phyloP scores from a whole-genome alignment of 2,113 vertebrate genomes.

The Perca flavescens region DNA sequence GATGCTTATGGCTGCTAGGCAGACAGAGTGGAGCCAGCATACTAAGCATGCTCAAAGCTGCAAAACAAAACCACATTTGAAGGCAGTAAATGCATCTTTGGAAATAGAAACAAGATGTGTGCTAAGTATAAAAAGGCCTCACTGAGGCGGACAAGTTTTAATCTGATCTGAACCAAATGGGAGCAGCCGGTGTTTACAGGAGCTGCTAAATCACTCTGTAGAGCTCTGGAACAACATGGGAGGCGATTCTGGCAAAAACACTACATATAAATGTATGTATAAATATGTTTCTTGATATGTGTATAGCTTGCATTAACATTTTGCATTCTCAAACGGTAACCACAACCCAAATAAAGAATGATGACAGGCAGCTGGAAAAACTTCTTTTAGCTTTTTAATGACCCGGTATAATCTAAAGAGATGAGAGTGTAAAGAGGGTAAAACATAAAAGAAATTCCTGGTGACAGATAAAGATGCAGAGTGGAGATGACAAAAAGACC shows the following conservation, averaged over 20 bases:
- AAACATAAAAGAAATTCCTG: constrained; percentile 23
- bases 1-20: constrained; percentile 71
- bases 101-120: constrained; percentile 76
- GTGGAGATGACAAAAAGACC: background rate
- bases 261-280: too few species aligned
- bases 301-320: too few species aligned
- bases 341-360: background rate
- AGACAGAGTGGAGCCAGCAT: constrained; percentile 77
- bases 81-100: constrained; percentile 69
- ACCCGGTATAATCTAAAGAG: background rate
- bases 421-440: background rate
- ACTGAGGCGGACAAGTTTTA: constrained; percentile 1
- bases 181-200: constrained; percentile 30
- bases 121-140: constrained; percentile 44
- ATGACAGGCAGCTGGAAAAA: constrained; percentile 6
- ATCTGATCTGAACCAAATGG: constrained; percentile 34
- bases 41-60: constrained; percentile 68
- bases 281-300: too few species aligned
- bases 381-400: background rate
- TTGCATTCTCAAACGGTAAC: background rate
- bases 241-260: background rate
- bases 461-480: constrained; percentile 17
- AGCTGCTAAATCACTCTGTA: constrained; percentile 8
- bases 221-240: background rate
- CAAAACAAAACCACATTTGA: constrained; percentile 76